Conservation (phyloP, 2,113 vertebrate genomes). For the Xenopus borealis region DNA sequence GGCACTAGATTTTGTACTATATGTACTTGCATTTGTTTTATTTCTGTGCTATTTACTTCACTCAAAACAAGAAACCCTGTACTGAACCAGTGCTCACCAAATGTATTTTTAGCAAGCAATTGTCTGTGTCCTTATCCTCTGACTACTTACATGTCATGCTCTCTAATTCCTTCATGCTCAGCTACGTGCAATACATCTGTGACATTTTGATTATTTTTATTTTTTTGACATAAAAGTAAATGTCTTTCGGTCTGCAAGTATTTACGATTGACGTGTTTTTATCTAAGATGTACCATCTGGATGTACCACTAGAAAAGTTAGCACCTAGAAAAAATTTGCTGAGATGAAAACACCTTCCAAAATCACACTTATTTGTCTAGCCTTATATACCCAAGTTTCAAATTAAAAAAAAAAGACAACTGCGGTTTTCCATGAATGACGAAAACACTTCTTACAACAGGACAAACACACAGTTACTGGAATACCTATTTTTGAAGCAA, state of each 20-base stretch:
- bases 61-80: constrained; percentile 6
- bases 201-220: constrained; percentile 9
- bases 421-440: too few species aligned
- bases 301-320: too few species aligned
- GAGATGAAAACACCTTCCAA: too few species aligned
- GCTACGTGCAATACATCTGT: constrained; percentile 16
- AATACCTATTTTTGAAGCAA: too few species aligned
- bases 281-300: too few species aligned
- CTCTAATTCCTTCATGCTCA: constrained; percentile 18
- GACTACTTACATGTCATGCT: constrained; percentile 10
- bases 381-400: too few species aligned
- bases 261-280: not conserved
- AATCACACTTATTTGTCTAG: too few species aligned
- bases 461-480: too few species aligned
- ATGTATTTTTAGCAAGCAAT: constrained; percentile 37
- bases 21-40: constrained; percentile 5
- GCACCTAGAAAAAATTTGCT: too few species aligned
- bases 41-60: not conserved
- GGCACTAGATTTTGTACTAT: not conserved
- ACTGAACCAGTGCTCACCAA: not conserved
- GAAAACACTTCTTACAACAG: too few species aligned
- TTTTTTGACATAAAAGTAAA: not conserved
- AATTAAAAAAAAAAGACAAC: too few species aligned
- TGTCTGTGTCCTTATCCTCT: constrained; percentile 9
- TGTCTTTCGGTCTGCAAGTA: not conserved